phyloP scores from a whole-genome alignment of 2,797 vertebrate genomes.

The Craterocephalus amniculus region DNA sequence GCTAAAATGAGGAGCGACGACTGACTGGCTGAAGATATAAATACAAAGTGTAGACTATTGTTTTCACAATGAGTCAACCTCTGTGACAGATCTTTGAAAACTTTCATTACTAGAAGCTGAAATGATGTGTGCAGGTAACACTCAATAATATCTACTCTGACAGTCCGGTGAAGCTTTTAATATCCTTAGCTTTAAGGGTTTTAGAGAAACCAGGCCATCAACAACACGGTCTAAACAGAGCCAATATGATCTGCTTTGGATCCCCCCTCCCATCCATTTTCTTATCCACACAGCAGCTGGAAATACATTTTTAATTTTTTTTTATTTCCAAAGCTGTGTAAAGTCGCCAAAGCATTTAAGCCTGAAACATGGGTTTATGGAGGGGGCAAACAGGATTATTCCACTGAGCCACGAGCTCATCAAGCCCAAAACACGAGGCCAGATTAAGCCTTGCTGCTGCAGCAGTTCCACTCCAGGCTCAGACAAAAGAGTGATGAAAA shows the following conservation, averaged over 20 bases:
- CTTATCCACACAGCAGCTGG: constrained; percentile 60
- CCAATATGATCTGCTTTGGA: constrained; percentile 50
- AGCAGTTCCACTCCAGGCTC: constrained; percentile 35
- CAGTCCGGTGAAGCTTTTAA: constrained; percentile 44
- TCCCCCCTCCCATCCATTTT: neutral
- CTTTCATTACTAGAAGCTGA: constrained; percentile 26
- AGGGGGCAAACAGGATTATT: constrained; percentile 77
- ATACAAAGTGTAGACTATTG: constrained; percentile 7
- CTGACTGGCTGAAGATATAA: constrained; percentile 29
- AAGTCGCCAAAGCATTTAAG: constrained; percentile 74
- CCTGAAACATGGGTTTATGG: constrained; percentile 70
- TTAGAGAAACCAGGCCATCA: constrained; percentile 67
- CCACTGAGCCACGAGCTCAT: constrained; percentile 71
- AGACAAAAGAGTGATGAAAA: constrained; percentile 56
- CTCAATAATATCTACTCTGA: constrained; percentile 28
- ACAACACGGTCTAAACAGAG: constrained; percentile 53
- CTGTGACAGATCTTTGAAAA: constrained; percentile 18
- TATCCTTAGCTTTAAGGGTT: constrained; percentile 47
- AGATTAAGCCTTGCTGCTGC: constrained; percentile 66
- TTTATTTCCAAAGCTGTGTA: constrained; percentile 65
- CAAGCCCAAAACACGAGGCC: constrained; percentile 73
- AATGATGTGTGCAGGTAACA: constrained; percentile 36
- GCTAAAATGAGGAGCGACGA: constrained; percentile 23
- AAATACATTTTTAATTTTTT: constrained; percentile 57
- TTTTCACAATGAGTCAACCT: neutral